Base-by-base conservation (phyloP, 2,888 invertebrate species). In the Lycocerus yunnanus region DNA sequence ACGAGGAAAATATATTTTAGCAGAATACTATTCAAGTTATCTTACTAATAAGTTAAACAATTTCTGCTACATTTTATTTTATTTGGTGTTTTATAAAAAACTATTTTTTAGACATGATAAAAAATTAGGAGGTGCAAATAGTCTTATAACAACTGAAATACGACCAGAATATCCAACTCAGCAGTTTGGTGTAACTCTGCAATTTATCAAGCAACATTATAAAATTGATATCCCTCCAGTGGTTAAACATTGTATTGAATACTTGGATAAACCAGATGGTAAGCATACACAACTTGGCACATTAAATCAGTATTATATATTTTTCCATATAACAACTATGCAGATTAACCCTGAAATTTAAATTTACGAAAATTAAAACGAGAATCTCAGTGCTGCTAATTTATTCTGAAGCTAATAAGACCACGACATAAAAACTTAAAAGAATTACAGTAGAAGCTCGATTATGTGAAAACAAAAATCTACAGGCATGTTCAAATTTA, bases 161-260 rank as follows among this genome's bases (percentile, higher is more conserved):
- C 82, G 84, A 16, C 86, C 85, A 60, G 86, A 86, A 76, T 85
- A 87, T 65, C 89, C 90, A 58, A 96, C 96, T 6, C 96, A 97
- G 85, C 99, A 99, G 88, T 99, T 99, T 88, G 97, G 98, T 20
- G 98, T 98, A 1, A 93, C 97, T 3, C 89, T 99, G 72, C 93
- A 94, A 84, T 97, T 95, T 86, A 97, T 99, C 77, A 95, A 95
- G 84, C 93, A 95, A 77, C 93, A 97, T 86, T 95, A 97, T 85
- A 89, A 91, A 84, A 93, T 94, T 16, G 92, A 93, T 6, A 96
- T 99, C 84, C 98, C 99, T 66, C 97, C 97, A 0, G 94, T 99
- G 71, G 95, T 99, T 24, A 91, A 93, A 80, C 94, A 95, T 81
- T 97, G 98, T 84, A 92, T 99, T 65, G 95, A 96, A 84, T 98